Evolutionary conservation across 2,888 invertebrate genomes (phyloP).

Genomic region (Pemphredon lugubris): DNA sequence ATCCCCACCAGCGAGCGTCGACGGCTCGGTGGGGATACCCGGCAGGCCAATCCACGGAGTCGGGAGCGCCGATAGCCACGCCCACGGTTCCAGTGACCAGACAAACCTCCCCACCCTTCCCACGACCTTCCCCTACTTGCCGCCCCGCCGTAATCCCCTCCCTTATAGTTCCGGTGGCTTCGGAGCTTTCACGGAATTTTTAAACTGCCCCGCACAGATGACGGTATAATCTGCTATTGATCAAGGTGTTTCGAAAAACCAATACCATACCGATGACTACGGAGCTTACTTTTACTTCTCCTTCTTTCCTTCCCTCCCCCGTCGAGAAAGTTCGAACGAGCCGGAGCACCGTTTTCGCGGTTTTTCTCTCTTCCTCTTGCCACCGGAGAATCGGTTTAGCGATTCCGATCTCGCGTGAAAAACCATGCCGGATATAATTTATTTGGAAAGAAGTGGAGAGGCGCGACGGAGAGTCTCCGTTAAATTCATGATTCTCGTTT

Average conservation of each 20-base stretch:
- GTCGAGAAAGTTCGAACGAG: background rate
- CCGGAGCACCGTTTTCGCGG: background rate
- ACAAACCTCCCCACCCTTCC: constrained; percentile 49
- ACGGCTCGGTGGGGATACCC: constrained; percentile 70
- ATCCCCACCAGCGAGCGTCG: constrained; percentile 43
- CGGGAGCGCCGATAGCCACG: constrained; percentile 77
- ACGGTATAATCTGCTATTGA: constrained; percentile 80
- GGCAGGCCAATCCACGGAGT: constrained; percentile 77
- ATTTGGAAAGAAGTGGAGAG: no score
- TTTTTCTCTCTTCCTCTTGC: background rate
- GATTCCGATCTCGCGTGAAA: no score
- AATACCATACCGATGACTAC: constrained; percentile 68
- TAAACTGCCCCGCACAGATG: constrained; percentile 77
- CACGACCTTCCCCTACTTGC: constrained; percentile 54
- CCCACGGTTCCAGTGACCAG: constrained; percentile 77
- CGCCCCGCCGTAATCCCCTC: constrained; percentile 56
- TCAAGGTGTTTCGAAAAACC: constrained; percentile 74
- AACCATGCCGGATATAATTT: no score
- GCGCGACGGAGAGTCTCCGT: no score
- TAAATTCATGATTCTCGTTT: no score
- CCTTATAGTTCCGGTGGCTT: constrained; percentile 68
- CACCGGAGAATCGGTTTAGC: background rate
- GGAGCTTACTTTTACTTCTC: constrained; percentile 52
- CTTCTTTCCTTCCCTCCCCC: background rate
- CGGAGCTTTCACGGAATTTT: constrained; percentile 79